These are phyloP conservation scores for Cydia fagiglandana DNA, from an alignment of 1,140 invertebrate genomes.

Conservation along the genomic window DNA sequence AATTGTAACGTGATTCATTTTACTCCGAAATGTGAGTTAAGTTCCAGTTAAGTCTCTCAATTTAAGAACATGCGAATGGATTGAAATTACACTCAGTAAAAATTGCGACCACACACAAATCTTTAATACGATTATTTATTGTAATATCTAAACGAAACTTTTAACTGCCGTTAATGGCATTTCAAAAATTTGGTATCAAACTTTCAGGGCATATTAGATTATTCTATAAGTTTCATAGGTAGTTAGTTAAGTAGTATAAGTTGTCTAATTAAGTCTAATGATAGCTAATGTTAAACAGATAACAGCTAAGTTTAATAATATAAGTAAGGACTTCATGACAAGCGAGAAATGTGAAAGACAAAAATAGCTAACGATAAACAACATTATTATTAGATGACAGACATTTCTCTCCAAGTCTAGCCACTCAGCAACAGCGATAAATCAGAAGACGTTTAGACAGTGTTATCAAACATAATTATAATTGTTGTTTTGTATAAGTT, in stretches of 20 bases:
- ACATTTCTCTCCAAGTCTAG: not conserved
- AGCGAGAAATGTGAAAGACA: not conserved
- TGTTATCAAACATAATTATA: constrained; percentile 54
- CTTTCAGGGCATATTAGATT: too few relatives aligned
- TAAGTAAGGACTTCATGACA: not conserved
- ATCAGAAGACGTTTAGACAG: constrained; percentile 47
- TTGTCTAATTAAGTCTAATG: too few relatives aligned
- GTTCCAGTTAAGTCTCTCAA: too few relatives aligned
- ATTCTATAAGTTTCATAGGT: too few relatives aligned
- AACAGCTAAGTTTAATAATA: not conserved
- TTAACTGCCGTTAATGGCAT: not conserved
- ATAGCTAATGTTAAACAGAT: too few relatives aligned
- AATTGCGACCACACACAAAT: too few relatives aligned
- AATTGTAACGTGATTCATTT: too few relatives aligned
- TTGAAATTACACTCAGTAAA: too few relatives aligned
- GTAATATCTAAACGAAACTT: not conserved
- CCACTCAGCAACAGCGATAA: constrained; percentile 32
- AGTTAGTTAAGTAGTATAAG: too few relatives aligned
- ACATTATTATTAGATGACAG: constrained; percentile 9
- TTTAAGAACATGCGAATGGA: too few relatives aligned
- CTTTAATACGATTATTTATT: not conserved
- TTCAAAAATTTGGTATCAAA: too few relatives aligned
- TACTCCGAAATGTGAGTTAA: too few relatives aligned
- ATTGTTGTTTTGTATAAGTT: constrained; percentile 64
- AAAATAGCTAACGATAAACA: not conserved